Base-by-base conservation (phyloP, 2,113 vertebrate genomes). In the Macheiramphus alcinus region DNA sequence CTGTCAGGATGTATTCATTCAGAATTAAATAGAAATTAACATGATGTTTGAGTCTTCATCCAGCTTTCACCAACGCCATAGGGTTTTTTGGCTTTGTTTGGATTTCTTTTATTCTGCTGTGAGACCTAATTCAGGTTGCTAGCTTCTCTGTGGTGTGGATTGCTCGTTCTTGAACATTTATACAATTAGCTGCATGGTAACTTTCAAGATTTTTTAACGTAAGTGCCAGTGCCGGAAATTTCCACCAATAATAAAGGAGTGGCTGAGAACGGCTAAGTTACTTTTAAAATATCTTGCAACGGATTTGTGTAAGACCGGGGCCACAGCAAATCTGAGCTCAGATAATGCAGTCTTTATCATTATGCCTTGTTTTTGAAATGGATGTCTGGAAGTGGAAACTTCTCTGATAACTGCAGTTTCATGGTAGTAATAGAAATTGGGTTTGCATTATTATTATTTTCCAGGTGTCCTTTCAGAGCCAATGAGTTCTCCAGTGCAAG, bases 391-490 rank as follows among this genome's bases (percentile, higher is more conserved):
- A 95, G 58, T 9, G 6, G 23, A 89, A 96, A 55, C 61, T 80
- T 70, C 56, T 93, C 40, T 58, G 12, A 17, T 34, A 90, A 45
- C 16, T 56, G 11, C 10, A 26, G 6, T 74, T 94, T 75, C 84
- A 36, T 25, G 34, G 55, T 58, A 65, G 62, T 85, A 89, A 88
- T 36, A 52, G n/a, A 86, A 67, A 48, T 52, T 58, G 38, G 23
- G 61, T 16, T 92, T 94, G 42, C 31, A 7, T 83, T 95, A 71
- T 83, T 95, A 71, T 90, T 94, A 73, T 82, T 93, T 97, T 96
- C 16, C 93, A 99, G 99, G 99, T 98, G 97, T 99, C 58, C 98
- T 99, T 94, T 97, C 99, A 94, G 99, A 99, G 61, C 98, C 99
- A 95, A 96, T 98, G 94, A 99, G 94, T 86, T 98, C 99, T 91